Percentiles rank a stretch among this genome's conserved stretches.
phyloP scores from a whole-genome alignment of 2,113 vertebrate genomes.

The Thamnophis sirtalis region DNA sequence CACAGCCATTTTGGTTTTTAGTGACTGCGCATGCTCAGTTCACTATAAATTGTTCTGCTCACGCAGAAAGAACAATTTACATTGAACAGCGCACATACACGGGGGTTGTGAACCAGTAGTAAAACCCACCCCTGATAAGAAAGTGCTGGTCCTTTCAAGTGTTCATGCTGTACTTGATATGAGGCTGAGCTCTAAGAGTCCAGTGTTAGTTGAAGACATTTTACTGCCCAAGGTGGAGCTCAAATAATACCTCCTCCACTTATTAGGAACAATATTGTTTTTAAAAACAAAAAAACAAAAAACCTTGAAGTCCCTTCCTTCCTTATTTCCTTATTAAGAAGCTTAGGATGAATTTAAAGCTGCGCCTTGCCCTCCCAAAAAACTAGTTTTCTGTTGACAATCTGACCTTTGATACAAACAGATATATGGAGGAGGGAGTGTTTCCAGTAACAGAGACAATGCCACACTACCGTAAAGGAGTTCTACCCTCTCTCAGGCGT shows the following conservation, averaged over 20 bases:
- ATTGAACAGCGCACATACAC: no score
- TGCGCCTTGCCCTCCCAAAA: not conserved
- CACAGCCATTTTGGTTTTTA: no score
- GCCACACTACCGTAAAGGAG: not conserved
- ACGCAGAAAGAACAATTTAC: no score
- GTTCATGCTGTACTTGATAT: not conserved
- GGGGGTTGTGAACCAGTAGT: no score
- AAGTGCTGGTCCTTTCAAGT: not conserved
- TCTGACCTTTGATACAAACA: not conserved
- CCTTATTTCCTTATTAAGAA: not conserved
- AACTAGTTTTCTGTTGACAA: not conserved
- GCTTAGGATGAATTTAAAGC: not conserved
- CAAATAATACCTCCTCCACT: not conserved
- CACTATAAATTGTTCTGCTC: no score
- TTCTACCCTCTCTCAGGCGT: not conserved
- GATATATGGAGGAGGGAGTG: not conserved
- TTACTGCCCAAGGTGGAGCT: not conserved
- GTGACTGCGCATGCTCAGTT: no score
- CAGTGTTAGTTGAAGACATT: not conserved
- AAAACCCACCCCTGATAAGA: no score
- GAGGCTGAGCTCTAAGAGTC: not conserved
- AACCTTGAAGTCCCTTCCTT: not conserved
- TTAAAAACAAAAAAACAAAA: not conserved
- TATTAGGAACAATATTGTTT: not conserved
- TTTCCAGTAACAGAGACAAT: not conserved